phyloP scores from a whole-genome alignment of 1,140 invertebrate species.

The Brachionus rotundiformis region DNA sequence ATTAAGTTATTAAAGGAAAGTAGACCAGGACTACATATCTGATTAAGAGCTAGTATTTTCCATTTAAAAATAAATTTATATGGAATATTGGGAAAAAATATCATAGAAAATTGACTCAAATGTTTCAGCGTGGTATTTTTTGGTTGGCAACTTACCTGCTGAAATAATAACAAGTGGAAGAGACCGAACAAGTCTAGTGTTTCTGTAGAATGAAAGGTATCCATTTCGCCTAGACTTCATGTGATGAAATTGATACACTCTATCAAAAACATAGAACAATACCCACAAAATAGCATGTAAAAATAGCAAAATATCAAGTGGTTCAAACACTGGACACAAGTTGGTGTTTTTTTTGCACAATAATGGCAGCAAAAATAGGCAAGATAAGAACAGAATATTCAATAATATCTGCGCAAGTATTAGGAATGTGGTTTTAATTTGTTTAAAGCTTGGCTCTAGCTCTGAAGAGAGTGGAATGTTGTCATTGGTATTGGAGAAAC shows the following conservation, averaged over 20 bases:
- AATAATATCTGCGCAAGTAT: not conserved
- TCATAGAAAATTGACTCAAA: too few relatives aligned
- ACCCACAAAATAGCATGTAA: not conserved
- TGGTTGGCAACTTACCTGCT: slow-evolving; percentile 17
- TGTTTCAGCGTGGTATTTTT: too few relatives aligned
- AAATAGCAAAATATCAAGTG: not conserved
- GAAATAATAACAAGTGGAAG: not conserved
- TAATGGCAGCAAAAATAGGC: not conserved
- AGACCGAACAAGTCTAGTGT: not conserved
- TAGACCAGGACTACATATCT: too few relatives aligned
- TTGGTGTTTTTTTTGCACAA: not conserved
- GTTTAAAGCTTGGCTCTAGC: slow-evolving; percentile 17
- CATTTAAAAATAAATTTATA: too few relatives aligned
- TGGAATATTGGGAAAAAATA: too few relatives aligned
- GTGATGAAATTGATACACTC: slow-evolving; percentile 25
- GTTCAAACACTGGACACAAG: not conserved
- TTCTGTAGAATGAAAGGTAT: slow-evolving; percentile 20
- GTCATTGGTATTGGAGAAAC: not conserved
- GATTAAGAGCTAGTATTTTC: too few relatives aligned
- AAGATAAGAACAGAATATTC: not conserved
- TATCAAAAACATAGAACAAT: not conserved
- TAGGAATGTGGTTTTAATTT: slow-evolving; percentile 37
- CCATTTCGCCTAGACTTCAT: slow-evolving; percentile 40
- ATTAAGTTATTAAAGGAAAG: too few relatives aligned
- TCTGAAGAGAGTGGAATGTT: not conserved